phyloP scores from a whole-genome alignment of 2,797 vertebrate species.

The Schizopygopsis malacanthus region DNA sequence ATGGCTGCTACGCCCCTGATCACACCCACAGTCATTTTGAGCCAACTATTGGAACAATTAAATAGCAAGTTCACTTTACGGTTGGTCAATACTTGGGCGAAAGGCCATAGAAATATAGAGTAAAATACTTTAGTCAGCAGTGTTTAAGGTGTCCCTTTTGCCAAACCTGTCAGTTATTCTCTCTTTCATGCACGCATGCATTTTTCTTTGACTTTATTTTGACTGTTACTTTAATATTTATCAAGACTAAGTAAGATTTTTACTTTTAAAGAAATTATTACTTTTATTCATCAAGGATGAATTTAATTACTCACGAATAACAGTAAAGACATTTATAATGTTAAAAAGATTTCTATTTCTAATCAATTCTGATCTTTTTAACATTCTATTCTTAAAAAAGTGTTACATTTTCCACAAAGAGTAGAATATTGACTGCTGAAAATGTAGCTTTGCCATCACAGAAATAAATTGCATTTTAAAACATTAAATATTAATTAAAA shows the following conservation, averaged over 20 bases:
- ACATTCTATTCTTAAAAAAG: neutral
- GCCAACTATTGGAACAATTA: conserved; percentile 29
- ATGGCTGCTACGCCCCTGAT: neutral
- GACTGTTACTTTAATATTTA: neutral
- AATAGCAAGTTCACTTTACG: conserved; percentile 2
- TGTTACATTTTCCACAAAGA: neutral
- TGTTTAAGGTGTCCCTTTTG: conserved; percentile 4
- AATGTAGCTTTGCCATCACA: neutral
- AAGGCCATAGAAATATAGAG: conserved; percentile 9
- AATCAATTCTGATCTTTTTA: neutral
- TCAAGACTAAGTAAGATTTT: neutral
- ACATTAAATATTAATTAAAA: too few relatives aligned
- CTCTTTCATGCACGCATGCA: neutral
- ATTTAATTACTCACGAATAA: neutral
- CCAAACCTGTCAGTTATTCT: conserved; percentile 18
- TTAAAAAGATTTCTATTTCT: neutral
- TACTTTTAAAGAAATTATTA: neutral
- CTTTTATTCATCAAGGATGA: neutral
- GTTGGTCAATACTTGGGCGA: neutral
- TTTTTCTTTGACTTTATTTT: neutral
- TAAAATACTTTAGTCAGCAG: conserved; percentile 20
- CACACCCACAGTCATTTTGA: conserved; percentile 8
- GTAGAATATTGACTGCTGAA: neutral
- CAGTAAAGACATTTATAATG: neutral
- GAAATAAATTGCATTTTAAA: neutral